These are phyloP conservation scores for Oedothorax gibbosus DNA, from an alignment of 1,140 invertebrate species.

Conservation along the genomic window DNA sequence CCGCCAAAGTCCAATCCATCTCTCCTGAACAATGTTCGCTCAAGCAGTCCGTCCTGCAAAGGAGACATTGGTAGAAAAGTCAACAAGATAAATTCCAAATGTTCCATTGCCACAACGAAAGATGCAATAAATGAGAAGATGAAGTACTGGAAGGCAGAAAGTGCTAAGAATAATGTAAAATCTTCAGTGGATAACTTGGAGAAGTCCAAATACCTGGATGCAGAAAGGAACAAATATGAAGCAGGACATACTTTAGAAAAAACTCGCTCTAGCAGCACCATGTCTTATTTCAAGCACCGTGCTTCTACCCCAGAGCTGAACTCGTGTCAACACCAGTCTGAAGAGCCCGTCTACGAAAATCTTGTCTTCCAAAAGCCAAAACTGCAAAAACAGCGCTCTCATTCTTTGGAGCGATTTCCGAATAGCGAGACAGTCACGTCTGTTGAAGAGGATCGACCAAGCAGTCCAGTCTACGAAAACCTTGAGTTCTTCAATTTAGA, in stretches of 20 bases:
- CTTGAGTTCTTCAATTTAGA: constrained; percentile 34
- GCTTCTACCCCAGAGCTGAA: constrained; percentile 59
- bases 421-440: neutral
- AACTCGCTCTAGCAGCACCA: constrained; percentile 30
- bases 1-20: constrained; percentile 40
- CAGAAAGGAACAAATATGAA: constrained; percentile 65
- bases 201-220: constrained; percentile 63
- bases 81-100: constrained; percentile 75
- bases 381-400: constrained; percentile 64
- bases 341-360: constrained; percentile 61
- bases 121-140: constrained; percentile 27
- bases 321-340: constrained; percentile 26
- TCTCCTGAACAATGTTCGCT: constrained; percentile 54
- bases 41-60: constrained; percentile 41
- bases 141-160: constrained; percentile 20
- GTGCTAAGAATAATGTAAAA: constrained; percentile 39
- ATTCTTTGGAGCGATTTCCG: constrained; percentile 76
- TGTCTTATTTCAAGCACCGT: constrained; percentile 55
- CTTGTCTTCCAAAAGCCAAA: constrained; percentile 44
- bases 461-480: constrained; percentile 52
- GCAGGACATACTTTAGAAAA: constrained; percentile 63
- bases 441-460: neutral
- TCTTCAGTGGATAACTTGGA: constrained; percentile 41
- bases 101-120: neutral
- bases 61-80: constrained; percentile 80